Conservation (phyloP, 2,113 vertebrate species). For the Cathartes aura region DNA sequence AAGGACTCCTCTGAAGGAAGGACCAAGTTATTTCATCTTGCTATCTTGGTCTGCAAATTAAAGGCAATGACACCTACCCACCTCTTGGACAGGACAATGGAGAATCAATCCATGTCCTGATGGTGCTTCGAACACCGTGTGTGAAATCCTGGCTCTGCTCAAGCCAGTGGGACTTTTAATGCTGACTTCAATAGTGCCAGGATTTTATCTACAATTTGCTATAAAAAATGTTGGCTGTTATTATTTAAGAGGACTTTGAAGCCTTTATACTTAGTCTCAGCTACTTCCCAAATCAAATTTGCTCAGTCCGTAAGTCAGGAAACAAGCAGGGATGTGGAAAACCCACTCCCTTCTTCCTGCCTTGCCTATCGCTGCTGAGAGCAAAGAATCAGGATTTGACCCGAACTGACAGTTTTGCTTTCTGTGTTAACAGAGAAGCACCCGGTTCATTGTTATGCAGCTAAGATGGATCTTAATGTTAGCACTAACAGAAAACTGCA, state of each 20-base stretch:
- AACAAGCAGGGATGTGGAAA: background rate
- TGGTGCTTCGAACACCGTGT: rapidly evolving
- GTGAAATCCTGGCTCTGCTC: background rate
- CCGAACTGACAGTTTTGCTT: background rate
- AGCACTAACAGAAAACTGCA: conserved; percentile 1
- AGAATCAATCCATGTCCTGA: background rate
- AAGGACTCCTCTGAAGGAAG: background rate
- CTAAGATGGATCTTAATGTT: background rate
- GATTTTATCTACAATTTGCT: background rate
- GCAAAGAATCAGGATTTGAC: background rate
- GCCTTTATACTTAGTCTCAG: background rate
- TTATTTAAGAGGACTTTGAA: background rate
- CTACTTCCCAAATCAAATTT: background rate
- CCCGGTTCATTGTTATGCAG: background rate
- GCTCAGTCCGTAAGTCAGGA: background rate
- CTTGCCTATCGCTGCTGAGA: background rate
- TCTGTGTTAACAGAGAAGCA: background rate
- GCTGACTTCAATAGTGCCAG: background rate
- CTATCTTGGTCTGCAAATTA: background rate
- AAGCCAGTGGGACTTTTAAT: background rate
- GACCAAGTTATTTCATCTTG: background rate
- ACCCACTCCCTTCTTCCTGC: background rate
- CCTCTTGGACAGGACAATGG: background rate
- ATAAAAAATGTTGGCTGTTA: background rate
- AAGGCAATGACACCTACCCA: background rate